Conservation (phyloP, 1,140 invertebrate species). For the Harlomillsia oculata region DNA sequence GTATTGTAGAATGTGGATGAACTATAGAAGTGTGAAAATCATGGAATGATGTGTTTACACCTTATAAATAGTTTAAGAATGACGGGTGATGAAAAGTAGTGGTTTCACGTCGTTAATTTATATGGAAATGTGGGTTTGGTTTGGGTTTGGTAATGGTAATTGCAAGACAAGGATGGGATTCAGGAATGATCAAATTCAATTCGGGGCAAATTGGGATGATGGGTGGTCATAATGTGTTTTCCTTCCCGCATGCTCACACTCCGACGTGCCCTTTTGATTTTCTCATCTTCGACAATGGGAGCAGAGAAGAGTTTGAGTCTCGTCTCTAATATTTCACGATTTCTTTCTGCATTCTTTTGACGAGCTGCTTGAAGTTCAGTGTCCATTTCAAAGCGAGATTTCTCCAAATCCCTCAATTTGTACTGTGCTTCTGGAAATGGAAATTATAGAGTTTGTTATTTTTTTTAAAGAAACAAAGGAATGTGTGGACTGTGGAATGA, state of each 20-base stretch:
- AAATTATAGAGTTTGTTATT: slow-evolving; percentile 15
- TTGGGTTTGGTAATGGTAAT: no score
- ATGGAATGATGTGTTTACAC: no score
- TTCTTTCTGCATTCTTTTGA: slow-evolving; percentile 58
- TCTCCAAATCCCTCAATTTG: slow-evolving; percentile 55
- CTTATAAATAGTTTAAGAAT: no score
- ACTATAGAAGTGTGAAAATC: no score
- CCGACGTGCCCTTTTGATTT: slow-evolving; percentile 21
- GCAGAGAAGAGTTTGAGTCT: slow-evolving; percentile 43
- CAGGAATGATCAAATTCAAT: slow-evolving; percentile 23
- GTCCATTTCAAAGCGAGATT: slow-evolving; percentile 56
- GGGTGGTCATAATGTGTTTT: slow-evolving; percentile 12
- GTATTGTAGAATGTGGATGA: no score
- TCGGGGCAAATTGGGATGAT: slow-evolving; percentile 20
- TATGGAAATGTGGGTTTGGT: no score
- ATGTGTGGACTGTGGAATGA: no score
- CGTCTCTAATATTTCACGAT: slow-evolving; percentile 54
- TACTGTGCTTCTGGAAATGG: slow-evolving; percentile 52
- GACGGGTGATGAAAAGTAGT: no score
- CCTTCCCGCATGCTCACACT: slow-evolving; percentile 34
- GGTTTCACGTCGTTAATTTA: no score
- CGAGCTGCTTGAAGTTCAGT: slow-evolving; percentile 54
- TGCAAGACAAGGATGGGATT: no score
- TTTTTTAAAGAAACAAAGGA: no score
- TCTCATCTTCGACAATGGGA: slow-evolving; percentile 33